Percentiles rank a stretch among this genome's conserved stretches.
These are phyloP conservation scores for Drosophila barbarae DNA, from an alignment of 2,888 invertebrate genomes.

Conservation along the genomic window DNA sequence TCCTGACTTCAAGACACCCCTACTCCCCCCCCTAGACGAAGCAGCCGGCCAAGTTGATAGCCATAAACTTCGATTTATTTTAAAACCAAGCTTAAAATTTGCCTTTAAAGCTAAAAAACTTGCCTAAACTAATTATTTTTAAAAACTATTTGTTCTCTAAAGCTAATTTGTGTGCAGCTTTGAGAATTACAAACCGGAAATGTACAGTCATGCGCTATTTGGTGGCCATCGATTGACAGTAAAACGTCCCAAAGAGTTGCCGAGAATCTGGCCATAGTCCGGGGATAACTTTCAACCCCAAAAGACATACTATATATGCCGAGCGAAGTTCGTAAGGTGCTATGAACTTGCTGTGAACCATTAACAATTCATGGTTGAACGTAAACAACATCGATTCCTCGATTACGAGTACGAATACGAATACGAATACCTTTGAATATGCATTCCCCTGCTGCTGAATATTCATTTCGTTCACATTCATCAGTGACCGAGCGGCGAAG, in stretches of 20 bases:
- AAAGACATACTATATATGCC: background rate
- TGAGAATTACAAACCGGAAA: no score
- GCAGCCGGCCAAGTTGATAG: background rate
- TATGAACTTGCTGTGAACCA: constrained; percentile 11
- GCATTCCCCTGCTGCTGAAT: background rate
- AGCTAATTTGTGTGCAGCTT: no score
- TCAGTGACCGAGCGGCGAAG: background rate
- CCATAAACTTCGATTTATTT: constrained; percentile 17
- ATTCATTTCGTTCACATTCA: constrained; percentile 11
- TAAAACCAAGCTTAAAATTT: background rate
- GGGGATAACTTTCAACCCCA: constrained; percentile 3
- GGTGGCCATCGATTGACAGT: constrained; percentile 9
- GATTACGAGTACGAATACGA: background rate
- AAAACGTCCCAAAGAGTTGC: background rate
- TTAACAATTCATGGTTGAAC: constrained; percentile 9
- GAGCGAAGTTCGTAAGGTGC: background rate
- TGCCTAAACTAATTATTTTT: no score
- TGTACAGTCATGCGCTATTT: constrained; percentile 12
- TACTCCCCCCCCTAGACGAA: background rate
- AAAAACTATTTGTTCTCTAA: no score
- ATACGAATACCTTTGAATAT: constrained; percentile 9
- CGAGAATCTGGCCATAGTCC: background rate
- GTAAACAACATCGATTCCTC: background rate
- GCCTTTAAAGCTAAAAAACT: background rate
- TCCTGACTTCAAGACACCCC: background rate